Evolutionary conservation across 2,797 vertebrate genomes (phyloP).

Genomic region (Takifugu rubripes): DNA sequence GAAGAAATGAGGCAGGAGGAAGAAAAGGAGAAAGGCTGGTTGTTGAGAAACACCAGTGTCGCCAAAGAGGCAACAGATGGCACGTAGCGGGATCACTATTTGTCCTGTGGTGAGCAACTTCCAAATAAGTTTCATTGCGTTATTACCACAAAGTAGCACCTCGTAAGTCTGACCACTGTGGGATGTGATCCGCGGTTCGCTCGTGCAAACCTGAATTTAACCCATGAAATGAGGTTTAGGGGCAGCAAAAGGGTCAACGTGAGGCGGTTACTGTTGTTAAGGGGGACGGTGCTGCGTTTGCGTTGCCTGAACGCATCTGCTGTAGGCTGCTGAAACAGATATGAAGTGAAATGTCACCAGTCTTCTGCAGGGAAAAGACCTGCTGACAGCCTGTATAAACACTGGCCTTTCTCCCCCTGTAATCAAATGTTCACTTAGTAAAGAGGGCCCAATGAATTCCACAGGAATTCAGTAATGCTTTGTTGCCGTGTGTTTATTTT

Average conservation of each 20-base stretch:
- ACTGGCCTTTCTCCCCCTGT: conserved; percentile 47
- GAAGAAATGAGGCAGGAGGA: conserved; percentile 45
- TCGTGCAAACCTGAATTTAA: conserved; percentile 34
- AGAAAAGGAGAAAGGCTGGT: conserved; percentile 38
- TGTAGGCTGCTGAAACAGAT: conserved; percentile 59
- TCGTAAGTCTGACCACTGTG: conserved; percentile 43
- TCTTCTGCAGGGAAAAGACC: conserved; percentile 45
- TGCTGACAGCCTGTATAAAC: conserved; percentile 72
- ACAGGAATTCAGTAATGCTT: conserved; percentile 57
- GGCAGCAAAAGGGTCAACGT: conserved; percentile 11
- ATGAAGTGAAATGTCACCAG: conserved; percentile 67
- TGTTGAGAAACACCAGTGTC: conserved; percentile 46
- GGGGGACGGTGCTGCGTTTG: conserved; percentile 43
- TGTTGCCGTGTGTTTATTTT: conserved; percentile 49
- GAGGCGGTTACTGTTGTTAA: conserved; percentile 27
- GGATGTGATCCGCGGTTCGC: conserved; percentile 28
- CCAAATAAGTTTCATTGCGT: conserved; percentile 52
- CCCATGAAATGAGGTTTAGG: conserved; percentile 22
- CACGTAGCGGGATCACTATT: conserved; percentile 49
- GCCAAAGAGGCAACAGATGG: conserved; percentile 35
- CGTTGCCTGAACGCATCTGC: conserved; percentile 27
- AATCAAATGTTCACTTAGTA: conserved; percentile 71
- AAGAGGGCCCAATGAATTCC: conserved; percentile 69
- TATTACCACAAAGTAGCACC: conserved; percentile 37
- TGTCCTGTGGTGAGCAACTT: conserved; percentile 43